A percentile compares a stretch with the other conserved stretches of the same genome.
These are phyloP conservation scores for Meloe dianella DNA, from an alignment of 2,888 invertebrate genomes.

Conservation along the genomic window DNA sequence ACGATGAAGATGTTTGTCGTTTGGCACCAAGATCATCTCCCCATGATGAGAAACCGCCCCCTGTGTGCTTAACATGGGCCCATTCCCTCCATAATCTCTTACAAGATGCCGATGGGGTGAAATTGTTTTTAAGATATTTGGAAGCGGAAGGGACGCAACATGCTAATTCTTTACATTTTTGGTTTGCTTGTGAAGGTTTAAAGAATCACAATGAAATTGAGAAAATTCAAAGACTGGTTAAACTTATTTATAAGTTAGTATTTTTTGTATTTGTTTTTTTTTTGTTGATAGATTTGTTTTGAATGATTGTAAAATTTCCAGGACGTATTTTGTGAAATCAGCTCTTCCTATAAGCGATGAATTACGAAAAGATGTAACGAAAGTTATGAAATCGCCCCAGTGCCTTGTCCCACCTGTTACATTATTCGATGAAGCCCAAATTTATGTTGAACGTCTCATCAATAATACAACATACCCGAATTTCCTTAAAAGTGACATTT, in stretches of 20 bases:
- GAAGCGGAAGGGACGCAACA: slow-evolving; percentile 79
- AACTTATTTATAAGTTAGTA: slow-evolving; percentile 79
- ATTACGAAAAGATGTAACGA: slow-evolving; percentile 78
- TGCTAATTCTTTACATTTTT: slow-evolving; percentile 86
- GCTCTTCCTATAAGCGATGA: slow-evolving; percentile 79
- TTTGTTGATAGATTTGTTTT: too few species aligned
- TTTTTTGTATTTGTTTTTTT: slow-evolving; percentile 10
- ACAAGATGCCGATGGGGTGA: slow-evolving; percentile 89
- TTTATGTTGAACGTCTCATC: slow-evolving; percentile 79
- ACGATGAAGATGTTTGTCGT: slow-evolving; percentile 55
- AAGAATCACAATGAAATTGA: slow-evolving; percentile 79
- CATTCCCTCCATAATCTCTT: slow-evolving; percentile 82
- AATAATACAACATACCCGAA: slow-evolving; percentile 88
- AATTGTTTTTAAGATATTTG: slow-evolving; percentile 83
- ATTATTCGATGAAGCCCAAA: slow-evolving; percentile 78
- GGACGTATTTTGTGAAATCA: slow-evolving; percentile 49
- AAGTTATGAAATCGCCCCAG: slow-evolving; percentile 74
- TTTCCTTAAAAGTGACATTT: slow-evolving; percentile 91
- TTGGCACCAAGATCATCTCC: slow-evolving; percentile 60
- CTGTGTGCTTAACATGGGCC: slow-evolving; percentile 88
- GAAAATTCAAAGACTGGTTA: slow-evolving; percentile 75
- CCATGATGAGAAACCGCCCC: slow-evolving; percentile 60
- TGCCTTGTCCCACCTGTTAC: slow-evolving; percentile 66
- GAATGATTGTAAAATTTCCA: slow-evolving; percentile 30
- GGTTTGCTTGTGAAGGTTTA: slow-evolving; percentile 91